Evolutionary conservation across 2,113 vertebrate species (phyloP), one percentile per base, ranked within the genome.

Genomic region (Spea multiplicata): DNA sequence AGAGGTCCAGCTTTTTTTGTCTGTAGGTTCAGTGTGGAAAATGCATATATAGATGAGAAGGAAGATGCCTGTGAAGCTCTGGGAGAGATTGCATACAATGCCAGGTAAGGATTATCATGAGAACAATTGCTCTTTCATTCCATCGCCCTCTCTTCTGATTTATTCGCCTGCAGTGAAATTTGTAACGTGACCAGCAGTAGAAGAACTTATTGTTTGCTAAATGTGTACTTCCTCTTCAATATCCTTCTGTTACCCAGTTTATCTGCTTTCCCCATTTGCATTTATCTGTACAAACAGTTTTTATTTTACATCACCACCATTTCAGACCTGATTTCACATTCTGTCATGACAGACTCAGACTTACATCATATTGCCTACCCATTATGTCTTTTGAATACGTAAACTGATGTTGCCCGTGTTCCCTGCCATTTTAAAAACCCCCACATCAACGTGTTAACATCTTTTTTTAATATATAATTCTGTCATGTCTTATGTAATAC

Each of bases 31-130:
- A 94, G 88, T 2, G 91, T 96, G 82, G 91, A 93, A 80, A 96
- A 95, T 0, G 88, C 93, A 17, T 97, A 92, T 85, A 94, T 96
- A 0, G 93, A 96, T 30, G 95, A 97, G 86, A 97, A 97, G 82
- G 94, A 95, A 81, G 94, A 95, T 0, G 87, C 95, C 64, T 96
- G 94, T 30, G 83, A 91, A 6, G 90, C 95, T 3, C 83, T 97
- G 69, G 95, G 94, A 72, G 95, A 95, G 81, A 94, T 97, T 6
- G 91, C 95, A 3, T 83, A 90, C 73, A 92, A 90, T 72, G 90
- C 89, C 1, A 91, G 94, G 95, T 97, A 85, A 86, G 59, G 5
- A 30, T 47, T 57, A 17, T 8, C 45, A 5, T 45, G 4, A 30
- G 12, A 44, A 53, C 9, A 65, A 5, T n/a, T 48, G 13, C 57